phyloP scores from a whole-genome alignment of 2,888 invertebrate genomes.

The Spicauda simplicius region DNA sequence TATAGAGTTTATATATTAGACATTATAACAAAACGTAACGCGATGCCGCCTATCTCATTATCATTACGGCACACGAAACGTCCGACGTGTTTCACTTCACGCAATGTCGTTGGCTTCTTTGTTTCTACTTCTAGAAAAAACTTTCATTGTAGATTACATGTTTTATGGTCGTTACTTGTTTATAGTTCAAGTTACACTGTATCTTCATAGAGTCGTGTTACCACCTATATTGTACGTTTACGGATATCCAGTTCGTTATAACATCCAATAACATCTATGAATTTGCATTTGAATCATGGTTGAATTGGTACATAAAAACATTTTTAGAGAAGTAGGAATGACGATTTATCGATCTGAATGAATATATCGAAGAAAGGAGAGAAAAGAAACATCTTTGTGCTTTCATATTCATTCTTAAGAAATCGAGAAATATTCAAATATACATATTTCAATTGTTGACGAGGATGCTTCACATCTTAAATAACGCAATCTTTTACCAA shows the following conservation, averaged over 20 bases:
- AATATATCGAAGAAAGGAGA: too few species aligned
- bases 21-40: constrained; percentile 45
- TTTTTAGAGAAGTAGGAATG: too few species aligned
- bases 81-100: constrained; percentile 27
- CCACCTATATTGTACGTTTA: constrained; percentile 2
- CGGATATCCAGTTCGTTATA: constrained; percentile 4
- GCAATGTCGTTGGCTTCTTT: constrained; percentile 27
- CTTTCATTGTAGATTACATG: constrained; percentile 30
- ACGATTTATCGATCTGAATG: too few species aligned
- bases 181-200: constrained; percentile 26
- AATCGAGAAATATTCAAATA: too few species aligned
- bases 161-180: constrained; percentile 26
- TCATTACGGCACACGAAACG: constrained; percentile 39
- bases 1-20: constrained; percentile 42
- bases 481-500: too few species aligned
- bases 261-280: constrained; percentile 2
- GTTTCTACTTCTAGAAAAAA: constrained; percentile 25
- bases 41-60: constrained; percentile 46
- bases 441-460: too few species aligned
- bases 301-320: too few species aligned
- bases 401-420: too few species aligned
- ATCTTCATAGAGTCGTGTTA: constrained; percentile 20
- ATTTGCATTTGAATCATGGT: constrained; percentile 15
- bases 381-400: too few species aligned
- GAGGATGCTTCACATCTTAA: too few species aligned